These are phyloP conservation scores for Ormyrus pomaceus DNA, from an alignment of 2,888 invertebrate genomes.

Conservation along the genomic window DNA sequence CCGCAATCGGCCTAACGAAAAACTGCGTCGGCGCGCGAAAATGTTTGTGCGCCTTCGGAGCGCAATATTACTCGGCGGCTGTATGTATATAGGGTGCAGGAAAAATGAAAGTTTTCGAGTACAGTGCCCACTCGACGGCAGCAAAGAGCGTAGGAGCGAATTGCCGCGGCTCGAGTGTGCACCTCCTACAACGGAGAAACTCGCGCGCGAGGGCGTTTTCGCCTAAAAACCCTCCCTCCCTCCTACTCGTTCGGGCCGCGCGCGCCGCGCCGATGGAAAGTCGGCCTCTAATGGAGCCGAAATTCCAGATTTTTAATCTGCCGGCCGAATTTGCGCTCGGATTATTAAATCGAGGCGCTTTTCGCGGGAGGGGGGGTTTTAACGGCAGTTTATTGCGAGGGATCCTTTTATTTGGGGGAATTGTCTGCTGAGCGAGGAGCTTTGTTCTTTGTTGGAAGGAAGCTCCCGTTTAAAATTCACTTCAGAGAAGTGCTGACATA, in stretches of 20 bases:
- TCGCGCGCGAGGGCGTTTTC: constrained; percentile 1
- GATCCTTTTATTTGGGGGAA: too few species aligned
- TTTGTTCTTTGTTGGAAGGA: too few species aligned
- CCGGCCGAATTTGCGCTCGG: not conserved
- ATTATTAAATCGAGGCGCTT: not conserved
- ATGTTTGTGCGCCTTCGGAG: not conserved
- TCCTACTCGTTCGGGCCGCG: too few species aligned
- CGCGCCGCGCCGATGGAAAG: not conserved
- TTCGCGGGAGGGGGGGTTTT: too few species aligned
- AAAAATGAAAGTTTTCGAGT: constrained; percentile 31
- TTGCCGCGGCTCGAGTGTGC: not conserved
- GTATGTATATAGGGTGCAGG: too few species aligned
- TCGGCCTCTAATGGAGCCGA: not conserved
- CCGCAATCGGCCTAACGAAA: not conserved
- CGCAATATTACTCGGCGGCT: not conserved
- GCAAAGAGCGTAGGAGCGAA: not conserved
- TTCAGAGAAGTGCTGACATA: not conserved
- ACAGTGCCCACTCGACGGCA: not conserved
- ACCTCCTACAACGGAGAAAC: not conserved
- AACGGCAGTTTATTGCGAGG: too few species aligned
- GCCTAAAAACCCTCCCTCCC: not conserved
- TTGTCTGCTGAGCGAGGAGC: too few species aligned
- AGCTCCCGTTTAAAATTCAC: constrained; percentile 7
- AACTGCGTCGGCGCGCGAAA: not conserved
- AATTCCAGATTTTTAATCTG: constrained; percentile 4